A percentile compares a stretch with the other conserved stretches of the same genome.
Conservation (phyloP, 2,113 vertebrate genomes). For the Scalopus aquaticus region DNA sequence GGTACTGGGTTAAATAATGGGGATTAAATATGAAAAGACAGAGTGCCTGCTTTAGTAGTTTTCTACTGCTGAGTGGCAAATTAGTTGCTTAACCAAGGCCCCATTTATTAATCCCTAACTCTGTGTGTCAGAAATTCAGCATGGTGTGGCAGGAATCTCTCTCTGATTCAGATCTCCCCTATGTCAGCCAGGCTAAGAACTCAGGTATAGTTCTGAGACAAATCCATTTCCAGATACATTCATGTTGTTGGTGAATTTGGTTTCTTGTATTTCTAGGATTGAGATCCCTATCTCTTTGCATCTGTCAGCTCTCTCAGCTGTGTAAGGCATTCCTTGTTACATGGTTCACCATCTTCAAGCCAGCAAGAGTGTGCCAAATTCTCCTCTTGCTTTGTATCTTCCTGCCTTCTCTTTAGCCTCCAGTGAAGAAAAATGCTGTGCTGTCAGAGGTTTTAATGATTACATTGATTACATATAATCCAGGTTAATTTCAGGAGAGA, state of each 20-base stretch:
- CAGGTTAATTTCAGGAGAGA: not conserved
- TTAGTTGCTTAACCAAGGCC: not conserved
- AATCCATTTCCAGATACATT: not conserved
- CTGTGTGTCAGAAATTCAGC: not conserved
- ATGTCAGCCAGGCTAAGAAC: not conserved
- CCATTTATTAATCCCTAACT: not conserved
- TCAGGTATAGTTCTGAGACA: not conserved
- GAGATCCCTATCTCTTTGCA: not conserved
- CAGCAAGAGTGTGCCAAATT: not conserved
- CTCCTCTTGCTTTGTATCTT: not conserved
- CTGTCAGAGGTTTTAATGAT: not conserved
- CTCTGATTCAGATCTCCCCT: not conserved
- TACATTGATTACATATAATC: not conserved
- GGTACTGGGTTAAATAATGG: not conserved
- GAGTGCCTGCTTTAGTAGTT: not conserved
- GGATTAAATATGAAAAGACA: not conserved
- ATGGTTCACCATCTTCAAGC: not conserved
- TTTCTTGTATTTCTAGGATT: not conserved
- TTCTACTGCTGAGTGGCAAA: conserved; percentile 6
- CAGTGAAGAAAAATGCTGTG: not conserved
- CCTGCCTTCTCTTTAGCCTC: not conserved
- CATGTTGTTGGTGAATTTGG: not conserved
- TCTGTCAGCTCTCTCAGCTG: not conserved
- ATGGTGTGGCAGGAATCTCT: not conserved
- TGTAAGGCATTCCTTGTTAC: not conserved